These are phyloP conservation scores for Hipposideros armiger DNA, from an alignment of 2,113 vertebrate species.

Conservation along the genomic window DNA sequence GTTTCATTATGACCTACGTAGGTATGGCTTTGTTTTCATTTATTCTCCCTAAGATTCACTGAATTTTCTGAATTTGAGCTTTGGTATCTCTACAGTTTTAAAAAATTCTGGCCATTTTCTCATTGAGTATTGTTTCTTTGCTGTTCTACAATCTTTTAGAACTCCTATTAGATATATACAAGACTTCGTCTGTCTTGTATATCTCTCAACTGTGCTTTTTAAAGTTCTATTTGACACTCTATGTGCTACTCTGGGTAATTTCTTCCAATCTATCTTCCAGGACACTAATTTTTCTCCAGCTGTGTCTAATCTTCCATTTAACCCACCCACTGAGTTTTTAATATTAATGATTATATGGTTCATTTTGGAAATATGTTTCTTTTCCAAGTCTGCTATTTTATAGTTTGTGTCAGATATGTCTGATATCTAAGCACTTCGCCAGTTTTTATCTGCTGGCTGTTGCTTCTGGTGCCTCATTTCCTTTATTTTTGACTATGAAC, in stretches of 20 bases:
- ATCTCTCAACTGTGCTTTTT: constrained; percentile 22
- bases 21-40: constrained; percentile 22
- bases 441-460: constrained; percentile 19
- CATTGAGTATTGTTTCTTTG: constrained; percentile 46
- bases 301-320: constrained; percentile 72
- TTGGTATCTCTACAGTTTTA: constrained; percentile 11
- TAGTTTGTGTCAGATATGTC: not conserved
- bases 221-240: constrained; percentile 40
- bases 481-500: constrained; percentile 18
- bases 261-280: constrained; percentile 69
- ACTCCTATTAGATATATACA: not conserved
- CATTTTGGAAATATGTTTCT: constrained; percentile 54
- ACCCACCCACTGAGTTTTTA: constrained; percentile 54
- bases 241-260: constrained; percentile 48
- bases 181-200: constrained; percentile 18
- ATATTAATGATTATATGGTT: constrained; percentile 62
- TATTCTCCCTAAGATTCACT: not conserved
- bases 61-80: constrained; percentile 23
- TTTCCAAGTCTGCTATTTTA: constrained; percentile 28
- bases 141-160: not conserved
- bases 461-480: not conserved
- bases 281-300: constrained; percentile 74
- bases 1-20: not conserved
- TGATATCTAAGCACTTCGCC: not conserved
- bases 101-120: constrained; percentile 1